Percentiles rank a stretch among this genome's conserved stretches.
Conservation (phyloP, 2,888 invertebrate species). For the Chironomus tentans region DNA sequence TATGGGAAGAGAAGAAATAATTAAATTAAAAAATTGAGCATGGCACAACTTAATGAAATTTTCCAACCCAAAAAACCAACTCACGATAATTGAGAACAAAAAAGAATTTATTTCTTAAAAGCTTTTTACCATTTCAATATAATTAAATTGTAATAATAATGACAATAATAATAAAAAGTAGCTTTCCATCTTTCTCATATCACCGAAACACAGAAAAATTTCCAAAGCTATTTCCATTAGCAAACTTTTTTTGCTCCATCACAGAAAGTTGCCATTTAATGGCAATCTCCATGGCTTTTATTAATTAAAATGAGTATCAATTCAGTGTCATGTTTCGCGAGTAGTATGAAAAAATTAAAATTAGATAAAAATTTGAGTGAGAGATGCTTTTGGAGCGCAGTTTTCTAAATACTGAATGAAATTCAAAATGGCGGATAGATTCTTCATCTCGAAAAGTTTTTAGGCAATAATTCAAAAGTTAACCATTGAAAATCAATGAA, state of each 20-base stretch:
- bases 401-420: no score
- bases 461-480: no score
- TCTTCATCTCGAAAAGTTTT: no score
- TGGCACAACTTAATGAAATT: neutral
- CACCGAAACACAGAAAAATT: no score
- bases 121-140: neutral
- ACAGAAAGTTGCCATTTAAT: neutral
- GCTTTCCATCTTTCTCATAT: neutral
- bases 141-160: neutral
- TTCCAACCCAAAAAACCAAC: neutral
- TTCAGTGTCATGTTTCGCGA: constrained; percentile 12
- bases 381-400: no score
- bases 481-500: no score
- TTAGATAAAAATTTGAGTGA: no score
- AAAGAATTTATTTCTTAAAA: neutral
- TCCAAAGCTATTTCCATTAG: no score
- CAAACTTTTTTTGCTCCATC: neutral
- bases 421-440: no score
- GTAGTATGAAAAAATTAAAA: neutral
- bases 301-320: constrained; percentile 23
- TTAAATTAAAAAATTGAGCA: neutral
- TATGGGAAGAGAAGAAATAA: neutral
- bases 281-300: constrained; percentile 16
- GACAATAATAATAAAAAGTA: neutral
- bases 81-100: neutral